Evolutionary conservation across 1,140 invertebrate genomes (phyloP), one percentile per base, ranked within the genome.

Genomic region (Lepidotrigona ventralis): DNA sequence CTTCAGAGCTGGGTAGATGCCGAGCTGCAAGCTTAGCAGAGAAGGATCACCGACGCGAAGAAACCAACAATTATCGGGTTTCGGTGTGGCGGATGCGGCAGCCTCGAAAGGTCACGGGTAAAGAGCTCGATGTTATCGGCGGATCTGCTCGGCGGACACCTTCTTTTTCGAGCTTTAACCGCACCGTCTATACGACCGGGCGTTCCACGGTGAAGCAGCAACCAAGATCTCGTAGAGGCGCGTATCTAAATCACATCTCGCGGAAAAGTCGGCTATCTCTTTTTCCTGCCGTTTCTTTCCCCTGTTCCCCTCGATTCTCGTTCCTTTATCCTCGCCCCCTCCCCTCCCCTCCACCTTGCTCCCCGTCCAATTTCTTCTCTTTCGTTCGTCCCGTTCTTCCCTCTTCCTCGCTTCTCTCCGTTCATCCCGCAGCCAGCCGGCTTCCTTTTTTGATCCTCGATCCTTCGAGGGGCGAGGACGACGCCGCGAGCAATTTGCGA

Each of bases 241-340:
- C 83, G 83, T 84, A 84, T 84, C 78, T 84, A 84, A 84, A 84
- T 81, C 83, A 74, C 83, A 84, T 80, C 83, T 84, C 78, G 78
- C 83, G 83, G 69, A 84, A 60, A 68, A 73, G 54, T 70, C 78
- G 78, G 64, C 78, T 84, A 74, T 64, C 70, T 26, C 78, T 80
- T 80, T 66, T 84, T 84, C 77, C 77, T 51, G 29, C 15, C 82
- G 21, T 66, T 80, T 78, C 75, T 84, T 83, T 64, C 60, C 53
- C 39, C 15, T 9, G 14, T 0, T 6, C 21, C 23, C 26, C 71
- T 6, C 39, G 17, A 46, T 33, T 39, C 29, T 26, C 26, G 39
- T 17, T 33, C 26, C 39, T 58, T 75, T 53, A 70, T 70, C 73
- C 74, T 21, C 69, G 14, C 33, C 46, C 69, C 29, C 29, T 19